Conservation (phyloP, 2,113 vertebrate genomes). For the Laterallus jamaicensis region DNA sequence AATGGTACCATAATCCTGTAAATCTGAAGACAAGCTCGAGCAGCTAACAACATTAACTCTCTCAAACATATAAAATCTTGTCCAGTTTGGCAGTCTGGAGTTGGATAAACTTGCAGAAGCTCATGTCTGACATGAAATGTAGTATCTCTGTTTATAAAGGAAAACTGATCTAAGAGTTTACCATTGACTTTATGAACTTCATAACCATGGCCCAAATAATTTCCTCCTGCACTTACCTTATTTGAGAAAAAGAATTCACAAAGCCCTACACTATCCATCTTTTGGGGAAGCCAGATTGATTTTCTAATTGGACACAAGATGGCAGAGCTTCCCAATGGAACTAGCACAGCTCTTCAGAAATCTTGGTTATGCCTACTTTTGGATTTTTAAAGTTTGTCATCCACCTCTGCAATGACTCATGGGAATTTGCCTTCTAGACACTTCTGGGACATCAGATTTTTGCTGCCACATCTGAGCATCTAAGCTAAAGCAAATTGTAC, state of each 20-base stretch:
- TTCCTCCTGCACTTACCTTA: neutral
- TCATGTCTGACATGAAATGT: neutral
- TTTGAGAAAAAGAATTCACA: neutral
- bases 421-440: neutral
- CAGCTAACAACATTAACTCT: neutral
- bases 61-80: neutral
- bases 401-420: neutral
- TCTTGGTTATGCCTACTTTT: neutral
- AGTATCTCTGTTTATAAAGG: accelerated
- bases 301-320: slow-evolving; percentile 5
- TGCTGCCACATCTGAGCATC: neutral
- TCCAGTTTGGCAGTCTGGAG: neutral
- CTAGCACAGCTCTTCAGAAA: neutral
- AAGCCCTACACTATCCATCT: neutral
- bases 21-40: neutral
- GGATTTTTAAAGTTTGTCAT: neutral
- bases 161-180: neutral
- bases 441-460: neutral
- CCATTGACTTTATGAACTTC: neutral
- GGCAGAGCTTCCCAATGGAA: slow-evolving; percentile 30
- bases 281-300: neutral
- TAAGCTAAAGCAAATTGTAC: neutral
- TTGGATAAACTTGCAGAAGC: neutral
- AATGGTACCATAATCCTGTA: neutral
- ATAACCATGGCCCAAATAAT: neutral